phyloP scores from a whole-genome alignment of 2,113 vertebrate species.

The Scopus umbretta region DNA sequence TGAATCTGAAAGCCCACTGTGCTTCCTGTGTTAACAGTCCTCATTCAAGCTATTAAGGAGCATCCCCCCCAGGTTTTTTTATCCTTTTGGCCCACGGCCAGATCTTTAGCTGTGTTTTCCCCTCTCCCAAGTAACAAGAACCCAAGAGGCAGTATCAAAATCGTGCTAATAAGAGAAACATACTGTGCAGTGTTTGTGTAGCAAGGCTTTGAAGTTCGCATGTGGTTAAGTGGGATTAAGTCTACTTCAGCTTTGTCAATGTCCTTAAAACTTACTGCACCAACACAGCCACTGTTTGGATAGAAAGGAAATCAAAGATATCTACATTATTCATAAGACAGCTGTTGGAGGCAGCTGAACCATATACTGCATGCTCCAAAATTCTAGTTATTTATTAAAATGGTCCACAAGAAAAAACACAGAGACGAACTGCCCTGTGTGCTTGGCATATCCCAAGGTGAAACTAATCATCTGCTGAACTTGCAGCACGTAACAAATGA shows the following conservation, averaged over 20 bases:
- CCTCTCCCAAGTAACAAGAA: background rate
- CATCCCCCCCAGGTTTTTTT: background rate
- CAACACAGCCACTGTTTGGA: slow-evolving; percentile 64
- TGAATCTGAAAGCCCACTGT: background rate
- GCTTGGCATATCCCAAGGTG: background rate
- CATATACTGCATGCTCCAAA: background rate
- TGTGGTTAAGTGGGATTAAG: slow-evolving; percentile 50
- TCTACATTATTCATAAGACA: slow-evolving; percentile 31
- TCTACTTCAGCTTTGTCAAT: slow-evolving; percentile 59
- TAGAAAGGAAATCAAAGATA: background rate
- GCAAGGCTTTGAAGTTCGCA: slow-evolving; percentile 19
- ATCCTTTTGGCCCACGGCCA: background rate
- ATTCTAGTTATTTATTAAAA: slow-evolving; percentile 46
- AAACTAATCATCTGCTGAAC: slow-evolving; percentile 4
- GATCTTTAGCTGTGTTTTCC: background rate
- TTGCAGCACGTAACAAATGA: background rate
- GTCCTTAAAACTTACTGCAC: slow-evolving; percentile 67
- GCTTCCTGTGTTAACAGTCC: background rate
- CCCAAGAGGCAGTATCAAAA: background rate
- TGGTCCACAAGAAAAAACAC: background rate
- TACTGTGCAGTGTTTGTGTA: slow-evolving; percentile 52
- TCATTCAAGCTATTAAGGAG: background rate
- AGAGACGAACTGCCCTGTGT: background rate
- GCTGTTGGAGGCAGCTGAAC: background rate
- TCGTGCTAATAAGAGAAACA: background rate